Conservation (phyloP, 2,797 vertebrate genomes). For the Phrynocephalus forsythii region DNA sequence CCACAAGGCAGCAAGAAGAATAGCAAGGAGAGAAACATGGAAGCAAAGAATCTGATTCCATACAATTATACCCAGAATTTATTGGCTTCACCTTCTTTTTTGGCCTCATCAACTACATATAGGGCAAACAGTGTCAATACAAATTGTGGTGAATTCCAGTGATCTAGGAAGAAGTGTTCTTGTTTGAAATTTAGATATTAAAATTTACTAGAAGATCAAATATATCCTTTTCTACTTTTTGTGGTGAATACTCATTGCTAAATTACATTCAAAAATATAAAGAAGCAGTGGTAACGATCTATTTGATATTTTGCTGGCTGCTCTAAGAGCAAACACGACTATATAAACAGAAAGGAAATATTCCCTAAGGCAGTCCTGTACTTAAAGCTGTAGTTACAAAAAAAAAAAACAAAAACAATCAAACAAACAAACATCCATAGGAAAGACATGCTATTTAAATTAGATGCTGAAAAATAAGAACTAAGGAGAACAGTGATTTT, state of each 20-base stretch:
- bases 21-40: too few species aligned
- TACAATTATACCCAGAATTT: not conserved
- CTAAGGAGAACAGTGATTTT: not conserved
- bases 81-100: not conserved
- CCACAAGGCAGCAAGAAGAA: too few species aligned
- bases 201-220: not conserved
- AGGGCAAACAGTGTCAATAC: not conserved
- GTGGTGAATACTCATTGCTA: not conserved
- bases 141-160: not conserved
- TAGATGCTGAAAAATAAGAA: slow-evolving; percentile 2
- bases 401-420: too few species aligned
- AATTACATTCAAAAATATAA: not conserved
- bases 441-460: not conserved
- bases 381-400: not conserved
- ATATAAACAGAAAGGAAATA: not conserved
- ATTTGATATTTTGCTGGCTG: not conserved
- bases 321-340: not conserved
- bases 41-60: not conserved
- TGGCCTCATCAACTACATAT: not conserved
- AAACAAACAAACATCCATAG: not conserved
- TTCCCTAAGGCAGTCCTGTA: not conserved
- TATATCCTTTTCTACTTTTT: not conserved
- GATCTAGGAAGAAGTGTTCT: not conserved
- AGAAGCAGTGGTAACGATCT: not conserved
- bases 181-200: not conserved